A percentile compares a stretch with the other conserved stretches of the same genome.
These are phyloP conservation scores for Eurystomus glaucurus DNA, from an alignment of 2,797 vertebrate genomes.

Conservation along the genomic window DNA sequence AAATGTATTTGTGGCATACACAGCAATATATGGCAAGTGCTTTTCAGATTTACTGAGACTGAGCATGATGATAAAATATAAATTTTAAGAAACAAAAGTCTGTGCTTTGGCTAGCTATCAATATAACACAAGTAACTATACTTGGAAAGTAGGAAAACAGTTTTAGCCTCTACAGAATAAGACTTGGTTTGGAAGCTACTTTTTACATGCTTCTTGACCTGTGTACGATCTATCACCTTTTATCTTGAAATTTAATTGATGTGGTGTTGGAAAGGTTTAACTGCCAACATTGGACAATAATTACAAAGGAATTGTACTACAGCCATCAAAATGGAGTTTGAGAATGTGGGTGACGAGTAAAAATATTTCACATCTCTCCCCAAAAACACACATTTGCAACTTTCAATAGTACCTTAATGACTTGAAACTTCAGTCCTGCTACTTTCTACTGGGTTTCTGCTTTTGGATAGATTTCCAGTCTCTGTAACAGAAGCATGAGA, in stretches of 20 bases:
- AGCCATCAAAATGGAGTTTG: neutral
- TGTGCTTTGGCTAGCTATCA: neutral
- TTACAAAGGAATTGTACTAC: neutral
- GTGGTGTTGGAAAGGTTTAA: neutral
- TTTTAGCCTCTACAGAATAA: neutral
- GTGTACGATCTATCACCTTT: neutral
- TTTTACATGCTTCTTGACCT: neutral
- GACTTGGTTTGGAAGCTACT: neutral
- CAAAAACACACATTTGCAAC: neutral
- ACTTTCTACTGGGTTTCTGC: neutral
- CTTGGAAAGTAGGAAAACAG: neutral
- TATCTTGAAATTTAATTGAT: neutral
- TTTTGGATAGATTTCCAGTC: neutral
- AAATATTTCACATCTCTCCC: neutral
- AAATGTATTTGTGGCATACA: neutral
- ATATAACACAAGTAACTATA: neutral
- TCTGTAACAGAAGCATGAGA: neutral
- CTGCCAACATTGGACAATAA: neutral
- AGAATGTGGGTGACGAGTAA: neutral
- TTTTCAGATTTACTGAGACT: neutral
- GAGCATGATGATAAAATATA: neutral
- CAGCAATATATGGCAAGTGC: neutral
- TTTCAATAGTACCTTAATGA: neutral
- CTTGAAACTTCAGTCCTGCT: neutral
- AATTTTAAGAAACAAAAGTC: neutral